Evolutionary conservation across 2,113 vertebrate genomes (phyloP), one percentile per base, ranked within the genome.

Genomic region (Gila orcuttii): DNA sequence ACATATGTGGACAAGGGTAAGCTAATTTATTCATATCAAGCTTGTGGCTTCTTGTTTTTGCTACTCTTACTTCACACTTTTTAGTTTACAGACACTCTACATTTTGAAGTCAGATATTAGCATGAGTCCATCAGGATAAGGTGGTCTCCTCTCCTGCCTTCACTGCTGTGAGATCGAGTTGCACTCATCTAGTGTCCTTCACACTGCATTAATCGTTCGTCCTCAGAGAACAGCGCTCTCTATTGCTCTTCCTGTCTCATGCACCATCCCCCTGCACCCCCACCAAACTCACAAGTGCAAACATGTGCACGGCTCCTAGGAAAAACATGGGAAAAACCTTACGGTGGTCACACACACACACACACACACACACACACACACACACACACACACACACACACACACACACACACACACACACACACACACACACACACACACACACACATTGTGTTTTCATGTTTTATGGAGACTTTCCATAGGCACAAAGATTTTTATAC

Each of bases 1-100:
- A 42, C 13, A 73, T 2, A 9, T 2, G 42, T 2, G 47, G 11
- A 42, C 50, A 73, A 11, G 23, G 12, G 17, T 42, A 5, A 83
- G 81, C 45, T 57, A n/a, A 82, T 83, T 68, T 81, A 55, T 82
- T 82, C 64, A 69, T 13, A 59, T 73, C 23, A 28, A 83, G 66
- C 33, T 59, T 45, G 55, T 71, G 31, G 25, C 78, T 64, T 31
- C 15, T 11, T 21, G 2, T 82, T 82, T 82, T 25, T 50, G 28
- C 13, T n/a, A 60, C 21, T 79, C 25, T 21, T 59, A 23, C 9
- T 36, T 25, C 82, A 33, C 42, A 25, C 17, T 10, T 42, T 13
- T 39, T 52, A 21, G 36, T 36, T 78, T 78, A 77, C 6, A 57
- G 19, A 78, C 4, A 52, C 28, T 10, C 25, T 50, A 28, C 39